Evolutionary conservation across 1,140 invertebrate species (phyloP).

Genomic region (Drosophila tani): DNA sequence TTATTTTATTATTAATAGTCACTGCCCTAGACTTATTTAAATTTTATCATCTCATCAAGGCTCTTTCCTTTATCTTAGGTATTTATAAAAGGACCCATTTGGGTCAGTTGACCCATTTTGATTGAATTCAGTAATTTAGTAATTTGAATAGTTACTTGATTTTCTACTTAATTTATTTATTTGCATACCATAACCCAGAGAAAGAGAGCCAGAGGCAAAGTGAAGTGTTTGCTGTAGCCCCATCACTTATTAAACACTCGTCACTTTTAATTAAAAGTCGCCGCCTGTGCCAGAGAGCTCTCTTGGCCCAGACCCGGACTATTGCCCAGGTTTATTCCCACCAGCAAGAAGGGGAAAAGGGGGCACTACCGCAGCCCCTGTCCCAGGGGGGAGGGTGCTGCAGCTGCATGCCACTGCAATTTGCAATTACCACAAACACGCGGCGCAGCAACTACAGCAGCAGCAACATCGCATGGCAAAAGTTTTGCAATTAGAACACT

Average conservation of each 20-base stretch:
- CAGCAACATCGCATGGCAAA: slow-evolving; percentile 60
- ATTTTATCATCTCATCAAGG: no score
- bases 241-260: slow-evolving; percentile 82
- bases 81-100: no score
- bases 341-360: neutral
- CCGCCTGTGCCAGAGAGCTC: slow-evolving; percentile 40
- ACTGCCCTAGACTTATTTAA: no score
- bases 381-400: neutral
- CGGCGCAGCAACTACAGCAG: slow-evolving; percentile 41
- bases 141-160: neutral
- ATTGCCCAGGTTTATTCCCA: slow-evolving; percentile 36
- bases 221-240: slow-evolving; percentile 27
- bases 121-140: neutral
- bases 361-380: neutral
- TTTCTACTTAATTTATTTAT: slow-evolving; percentile 1
- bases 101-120: no score
- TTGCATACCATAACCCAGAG: slow-evolving; percentile 8
- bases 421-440: slow-evolving; percentile 81
- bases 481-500: slow-evolving; percentile 82
- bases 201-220: neutral
- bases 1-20: no score
- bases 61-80: no score
- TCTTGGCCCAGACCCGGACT: slow-evolving; percentile 7
- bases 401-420: slow-evolving; percentile 76
- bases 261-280: slow-evolving; percentile 84